Evolutionary conservation across 2,888 invertebrate genomes (phyloP).

Genomic region (Aphidoletes aphidimyza): DNA sequence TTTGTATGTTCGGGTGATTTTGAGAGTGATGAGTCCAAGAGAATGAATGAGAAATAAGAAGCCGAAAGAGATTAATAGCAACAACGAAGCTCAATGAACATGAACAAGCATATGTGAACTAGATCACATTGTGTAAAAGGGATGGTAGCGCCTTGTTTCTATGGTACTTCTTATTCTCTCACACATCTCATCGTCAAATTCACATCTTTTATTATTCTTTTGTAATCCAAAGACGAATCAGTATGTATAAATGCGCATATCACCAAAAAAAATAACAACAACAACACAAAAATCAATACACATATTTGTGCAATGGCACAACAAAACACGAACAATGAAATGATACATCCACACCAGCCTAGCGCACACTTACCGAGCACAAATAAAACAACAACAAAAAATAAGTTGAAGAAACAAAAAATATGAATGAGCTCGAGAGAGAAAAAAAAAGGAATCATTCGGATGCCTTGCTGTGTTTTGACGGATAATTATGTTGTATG

Average conservation of each 20-base stretch:
- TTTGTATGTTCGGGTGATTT: too few species aligned
- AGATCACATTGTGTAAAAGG: constrained; percentile 5
- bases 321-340: constrained; percentile 23
- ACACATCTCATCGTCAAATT: neutral
- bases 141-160: neutral
- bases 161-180: constrained; percentile 12
- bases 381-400: too few species aligned
- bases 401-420: neutral
- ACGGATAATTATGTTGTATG: constrained; percentile 54
- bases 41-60: constrained; percentile 30
- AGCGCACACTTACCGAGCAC: too few species aligned
- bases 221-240: constrained; percentile 15
- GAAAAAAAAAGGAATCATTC: neutral
- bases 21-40: constrained; percentile 11
- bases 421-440: neutral
- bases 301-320: constrained; percentile 46
- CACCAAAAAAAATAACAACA: too few species aligned
- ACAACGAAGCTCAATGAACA: neutral
- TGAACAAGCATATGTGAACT: constrained; percentile 52
- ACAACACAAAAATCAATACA: too few species aligned
- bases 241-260: too few species aligned
- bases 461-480: constrained; percentile 53
- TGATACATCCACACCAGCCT: neutral
- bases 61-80: neutral
- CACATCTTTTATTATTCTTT: constrained; percentile 8